phyloP scores from a whole-genome alignment of 2,797 vertebrate genomes.

The Lophotriccus pileatus region DNA sequence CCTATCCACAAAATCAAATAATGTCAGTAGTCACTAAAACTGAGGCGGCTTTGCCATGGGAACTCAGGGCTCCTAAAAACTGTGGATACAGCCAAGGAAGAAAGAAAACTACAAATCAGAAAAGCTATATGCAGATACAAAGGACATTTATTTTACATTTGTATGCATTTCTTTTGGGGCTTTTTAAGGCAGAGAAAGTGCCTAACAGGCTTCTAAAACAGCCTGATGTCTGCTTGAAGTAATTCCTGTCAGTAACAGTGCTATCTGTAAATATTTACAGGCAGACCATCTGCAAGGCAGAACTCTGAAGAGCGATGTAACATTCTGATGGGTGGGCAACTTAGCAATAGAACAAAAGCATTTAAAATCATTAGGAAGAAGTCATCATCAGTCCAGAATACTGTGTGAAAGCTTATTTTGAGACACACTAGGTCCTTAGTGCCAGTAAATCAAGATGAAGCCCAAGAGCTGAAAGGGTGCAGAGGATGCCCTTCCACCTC shows the following conservation, averaged over 20 bases:
- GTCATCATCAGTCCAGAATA: neutral
- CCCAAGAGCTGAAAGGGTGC: neutral
- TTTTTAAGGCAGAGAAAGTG: neutral
- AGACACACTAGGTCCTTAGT: neutral
- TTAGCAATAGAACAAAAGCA: neutral
- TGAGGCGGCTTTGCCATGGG: neutral
- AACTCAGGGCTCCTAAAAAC: neutral
- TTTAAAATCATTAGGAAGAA: neutral
- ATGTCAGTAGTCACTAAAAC: neutral
- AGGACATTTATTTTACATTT: neutral
- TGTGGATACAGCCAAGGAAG: neutral
- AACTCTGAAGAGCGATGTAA: neutral
- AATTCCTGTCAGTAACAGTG: neutral
- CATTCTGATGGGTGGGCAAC: rapidly evolving
- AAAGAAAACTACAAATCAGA: neutral
- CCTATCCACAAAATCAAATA: neutral
- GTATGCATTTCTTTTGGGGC: neutral
- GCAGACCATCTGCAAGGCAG: neutral
- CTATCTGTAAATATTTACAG: neutral
- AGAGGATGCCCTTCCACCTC: neutral
- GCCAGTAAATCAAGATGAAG: neutral
- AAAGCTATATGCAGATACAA: neutral
- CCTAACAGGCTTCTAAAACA: neutral
- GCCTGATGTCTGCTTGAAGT: neutral
- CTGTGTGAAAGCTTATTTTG: neutral